phyloP scores from a whole-genome alignment of 2,797 vertebrate species.

The Channallabes apus region DNA sequence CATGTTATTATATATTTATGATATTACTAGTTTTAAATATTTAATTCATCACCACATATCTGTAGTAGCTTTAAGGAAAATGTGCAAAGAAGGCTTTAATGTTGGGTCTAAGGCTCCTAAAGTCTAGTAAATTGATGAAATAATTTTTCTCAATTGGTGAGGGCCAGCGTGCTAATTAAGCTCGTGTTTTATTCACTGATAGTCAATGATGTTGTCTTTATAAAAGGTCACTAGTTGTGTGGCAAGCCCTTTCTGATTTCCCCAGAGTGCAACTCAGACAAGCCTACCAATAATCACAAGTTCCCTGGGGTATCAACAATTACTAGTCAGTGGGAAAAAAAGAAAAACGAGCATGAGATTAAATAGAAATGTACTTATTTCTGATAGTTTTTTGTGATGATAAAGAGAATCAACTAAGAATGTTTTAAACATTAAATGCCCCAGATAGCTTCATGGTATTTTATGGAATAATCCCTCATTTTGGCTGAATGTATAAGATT shows the following conservation, averaged over 20 bases:
- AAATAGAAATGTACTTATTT: conserved; percentile 21
- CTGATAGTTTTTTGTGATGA: conserved; percentile 22
- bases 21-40: conserved; percentile 7
- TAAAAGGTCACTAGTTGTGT: conserved; percentile 34
- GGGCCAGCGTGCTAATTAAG: conserved; percentile 37
- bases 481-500: conserved; percentile 41
- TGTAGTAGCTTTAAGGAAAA: conserved; percentile 16
- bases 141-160: conserved; percentile 24
- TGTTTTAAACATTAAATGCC: conserved; percentile 21
- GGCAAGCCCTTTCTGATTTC: conserved; percentile 46
- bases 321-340: not conserved
- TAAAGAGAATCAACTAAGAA: conserved; percentile 28
- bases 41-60: not conserved
- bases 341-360: conserved; percentile 8
- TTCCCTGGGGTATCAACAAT: conserved; percentile 13
- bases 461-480: conserved; percentile 30
- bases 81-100: conserved; percentile 15
- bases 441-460: conserved; percentile 32
- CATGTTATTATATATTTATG: conserved; percentile 29
- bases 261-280: conserved; percentile 42
- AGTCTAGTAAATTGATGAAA: conserved; percentile 14
- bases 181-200: conserved; percentile 29
- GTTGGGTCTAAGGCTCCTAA: conserved; percentile 12
- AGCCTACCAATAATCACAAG: conserved; percentile 18
- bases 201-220: conserved; percentile 15